Evolutionary conservation across 1,140 invertebrate genomes (phyloP), one percentile per base, ranked within the genome.

Genomic region (Drosophila ananassae): DNA sequence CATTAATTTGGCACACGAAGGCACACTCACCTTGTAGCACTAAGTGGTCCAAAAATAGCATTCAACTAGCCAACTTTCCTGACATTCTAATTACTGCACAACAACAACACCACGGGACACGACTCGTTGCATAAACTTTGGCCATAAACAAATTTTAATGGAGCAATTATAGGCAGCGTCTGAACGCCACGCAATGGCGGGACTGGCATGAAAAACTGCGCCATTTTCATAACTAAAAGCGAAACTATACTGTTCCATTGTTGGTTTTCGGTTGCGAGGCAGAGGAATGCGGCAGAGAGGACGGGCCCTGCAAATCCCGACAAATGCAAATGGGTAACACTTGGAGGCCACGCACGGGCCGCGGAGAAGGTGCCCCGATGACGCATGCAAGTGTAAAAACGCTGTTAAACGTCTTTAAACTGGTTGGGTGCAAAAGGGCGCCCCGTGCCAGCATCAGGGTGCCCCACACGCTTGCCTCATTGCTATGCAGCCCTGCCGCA

Each of bases 61-160:
- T 39, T 58, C 39, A 58, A 59, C 50, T 32, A 13, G 39, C 30
- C 41, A 57, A 34, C 69, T 63, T 60, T 71, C 73, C 66, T 79
- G 83, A 87, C 75, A 72, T 87, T 89, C 78, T 87, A 87, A 87
- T 87, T 87, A 89, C 74, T 55, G 47, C 17, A 55, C 73, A 54
- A 32, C 73, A 54, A 32, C 53, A 44, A 32, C 47, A 37, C 32
- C 58, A 74, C 57, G 52, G 63, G 34, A 63, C 76, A 50, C 77
- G 69, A 75, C 74, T 78, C 78, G 82, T 68, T 66, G 66, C 62
- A 79, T 76, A 76, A 87, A 87, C 83, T 89, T 82, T 76, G 10
- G 48, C 66, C 71, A 87, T 87, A 89, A 89, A 89, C 82, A 87
- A 79, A 87, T 89, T 87, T 87, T 89, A 87, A 89, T 89, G 82